Conservation (phyloP, 2,113 vertebrate species). For the Micromys minutus region DNA sequence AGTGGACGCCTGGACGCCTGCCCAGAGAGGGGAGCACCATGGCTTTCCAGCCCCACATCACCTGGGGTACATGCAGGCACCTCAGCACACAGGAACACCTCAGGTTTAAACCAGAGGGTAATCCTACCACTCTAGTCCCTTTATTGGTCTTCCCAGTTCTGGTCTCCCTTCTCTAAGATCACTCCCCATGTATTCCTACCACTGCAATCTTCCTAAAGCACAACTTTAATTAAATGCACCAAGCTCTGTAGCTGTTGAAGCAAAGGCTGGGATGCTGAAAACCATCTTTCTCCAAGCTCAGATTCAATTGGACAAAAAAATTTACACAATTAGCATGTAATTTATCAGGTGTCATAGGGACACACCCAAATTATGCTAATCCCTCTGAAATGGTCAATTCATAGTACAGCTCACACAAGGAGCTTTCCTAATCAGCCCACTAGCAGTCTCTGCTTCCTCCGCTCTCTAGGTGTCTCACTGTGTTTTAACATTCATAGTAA, state of each 20-base stretch:
- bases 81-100: background rate
- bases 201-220: background rate
- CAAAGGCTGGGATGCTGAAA: conserved; percentile 51
- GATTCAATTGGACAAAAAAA: conserved; percentile 31
- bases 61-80: background rate
- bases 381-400: conserved; percentile 4
- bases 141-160: background rate
- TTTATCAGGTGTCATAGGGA: background rate
- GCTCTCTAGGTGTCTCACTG: background rate
- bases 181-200: background rate
- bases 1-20: background rate
- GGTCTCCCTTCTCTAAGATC: background rate
- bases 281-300: conserved; percentile 24
- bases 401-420: background rate
- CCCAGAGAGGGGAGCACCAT: background rate
- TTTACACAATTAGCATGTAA: conserved; percentile 57
- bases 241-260: background rate
- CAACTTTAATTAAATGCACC: conserved; percentile 18
- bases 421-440: conserved; percentile 18
- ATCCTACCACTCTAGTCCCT: background rate
- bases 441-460: conserved; percentile 27
- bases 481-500: background rate
- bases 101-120: background rate
- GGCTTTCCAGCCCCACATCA: background rate
- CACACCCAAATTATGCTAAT: conserved; percentile 26